Conservation (phyloP, 1,140 invertebrate genomes). For the Helicoverpa zea region DNA sequence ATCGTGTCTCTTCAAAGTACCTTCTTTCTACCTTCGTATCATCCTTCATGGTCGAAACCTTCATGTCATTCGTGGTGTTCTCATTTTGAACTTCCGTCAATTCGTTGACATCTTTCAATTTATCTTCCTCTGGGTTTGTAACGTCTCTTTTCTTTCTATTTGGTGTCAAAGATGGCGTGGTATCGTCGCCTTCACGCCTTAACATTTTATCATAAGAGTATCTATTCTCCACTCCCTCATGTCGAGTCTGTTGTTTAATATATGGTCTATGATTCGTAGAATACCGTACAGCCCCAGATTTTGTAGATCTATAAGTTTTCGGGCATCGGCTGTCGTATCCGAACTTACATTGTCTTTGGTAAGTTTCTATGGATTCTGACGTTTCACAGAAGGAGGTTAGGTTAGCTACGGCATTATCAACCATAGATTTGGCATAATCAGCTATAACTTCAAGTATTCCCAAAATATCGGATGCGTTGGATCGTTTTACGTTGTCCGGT, state of each 20-base stretch:
- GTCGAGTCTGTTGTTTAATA: constrained; percentile 62
- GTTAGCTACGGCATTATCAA: constrained; percentile 61
- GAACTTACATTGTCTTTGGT: constrained; percentile 55
- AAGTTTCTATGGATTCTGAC: constrained; percentile 58
- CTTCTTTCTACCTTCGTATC: background rate
- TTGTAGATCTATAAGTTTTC: constrained; percentile 62
- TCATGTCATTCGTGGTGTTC: background rate
- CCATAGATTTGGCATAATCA: constrained; percentile 59
- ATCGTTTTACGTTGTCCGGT: background rate
- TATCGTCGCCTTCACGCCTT: background rate
- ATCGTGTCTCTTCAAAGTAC: background rate
- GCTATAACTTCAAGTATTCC: constrained; percentile 59
- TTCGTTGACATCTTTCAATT: background rate
- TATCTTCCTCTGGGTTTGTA: background rate
- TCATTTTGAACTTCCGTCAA: background rate
- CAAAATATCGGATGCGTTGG: constrained; percentile 51
- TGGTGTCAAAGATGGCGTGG: background rate
- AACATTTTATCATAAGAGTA: constrained; percentile 2
- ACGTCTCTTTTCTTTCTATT: constrained; percentile 54
- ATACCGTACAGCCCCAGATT: constrained; percentile 58
- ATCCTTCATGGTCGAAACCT: background rate
- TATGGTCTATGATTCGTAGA: constrained; percentile 71
- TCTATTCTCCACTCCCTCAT: constrained; percentile 44
- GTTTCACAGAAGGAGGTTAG: constrained; percentile 65
- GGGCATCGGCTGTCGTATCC: constrained; percentile 48